These are phyloP conservation scores for Orchestes rusci DNA, from an alignment of 2,888 invertebrate species.

Conservation along the genomic window DNA sequence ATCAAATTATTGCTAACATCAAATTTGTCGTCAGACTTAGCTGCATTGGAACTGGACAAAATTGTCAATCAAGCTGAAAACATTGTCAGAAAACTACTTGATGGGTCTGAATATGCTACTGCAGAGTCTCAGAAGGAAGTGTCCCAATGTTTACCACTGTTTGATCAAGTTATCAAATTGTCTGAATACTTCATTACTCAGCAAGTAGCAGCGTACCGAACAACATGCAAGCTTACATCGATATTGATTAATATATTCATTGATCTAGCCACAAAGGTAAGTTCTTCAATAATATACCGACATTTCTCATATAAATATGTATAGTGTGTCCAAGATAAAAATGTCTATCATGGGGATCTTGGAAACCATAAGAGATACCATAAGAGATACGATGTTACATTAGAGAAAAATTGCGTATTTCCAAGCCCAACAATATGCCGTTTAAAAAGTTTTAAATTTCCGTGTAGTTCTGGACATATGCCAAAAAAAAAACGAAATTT, in stretches of 20 bases:
- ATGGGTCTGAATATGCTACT: slow-evolving; percentile 36
- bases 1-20: slow-evolving; percentile 60
- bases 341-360: too few relatives aligned
- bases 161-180: slow-evolving; percentile 69
- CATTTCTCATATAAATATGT: too few relatives aligned
- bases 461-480: too few relatives aligned
- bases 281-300: slow-evolving; percentile 6
- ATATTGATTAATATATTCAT: slow-evolving; percentile 78
- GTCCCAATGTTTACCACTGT: slow-evolving; percentile 48
- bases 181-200: slow-evolving; percentile 75
- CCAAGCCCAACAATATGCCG: too few relatives aligned
- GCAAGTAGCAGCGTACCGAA: slow-evolving; percentile 69
- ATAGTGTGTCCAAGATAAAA: too few relatives aligned
- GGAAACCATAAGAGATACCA: too few relatives aligned
- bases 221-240: slow-evolving; percentile 75
- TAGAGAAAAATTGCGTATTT: too few relatives aligned
- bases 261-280: slow-evolving; percentile 66
- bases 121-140: slow-evolving; percentile 18
- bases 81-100: slow-evolving; percentile 43
- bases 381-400: too few relatives aligned
- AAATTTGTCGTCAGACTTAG: slow-evolving; percentile 55
- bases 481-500: too few relatives aligned
- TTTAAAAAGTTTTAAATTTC: too few relatives aligned
- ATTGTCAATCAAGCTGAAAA: slow-evolving; percentile 37
- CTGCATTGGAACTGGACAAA: slow-evolving; percentile 49